These are phyloP conservation scores for Hybognathus amarus DNA, from an alignment of 2,797 vertebrate species.

Conservation along the genomic window DNA sequence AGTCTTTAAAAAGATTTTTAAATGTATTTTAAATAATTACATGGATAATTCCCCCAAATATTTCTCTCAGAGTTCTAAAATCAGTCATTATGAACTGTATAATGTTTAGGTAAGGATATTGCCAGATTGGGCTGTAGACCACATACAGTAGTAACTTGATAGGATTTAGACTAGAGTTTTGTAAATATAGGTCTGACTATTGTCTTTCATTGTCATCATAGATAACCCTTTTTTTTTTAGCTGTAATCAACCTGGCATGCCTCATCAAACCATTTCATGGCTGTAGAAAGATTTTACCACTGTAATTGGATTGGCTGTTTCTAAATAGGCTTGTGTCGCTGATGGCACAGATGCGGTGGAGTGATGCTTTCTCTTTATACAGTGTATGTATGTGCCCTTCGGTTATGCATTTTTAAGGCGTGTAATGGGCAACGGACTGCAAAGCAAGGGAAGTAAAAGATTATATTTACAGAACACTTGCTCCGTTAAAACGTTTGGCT, in stretches of 20 bases:
- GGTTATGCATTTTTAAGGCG: conserved; percentile 34
- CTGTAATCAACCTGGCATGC: conserved; percentile 8
- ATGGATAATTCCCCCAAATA: too few relatives aligned
- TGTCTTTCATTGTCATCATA: neutral
- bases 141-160: neutral
- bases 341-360: conserved; percentile 31
- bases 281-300: conserved; percentile 20
- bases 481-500: neutral
- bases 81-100: neutral
- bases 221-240: neutral
- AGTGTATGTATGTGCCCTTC: neutral
- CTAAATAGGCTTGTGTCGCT: conserved; percentile 30
- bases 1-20: neutral
- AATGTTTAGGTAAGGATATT: neutral
- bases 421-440: conserved; percentile 3
- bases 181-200: neutral
- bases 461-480: conserved; percentile 39
- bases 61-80: neutral
- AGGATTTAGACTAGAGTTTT: neutral
- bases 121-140: neutral
- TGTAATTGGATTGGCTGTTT: conserved; percentile 43
- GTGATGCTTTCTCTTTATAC: conserved; percentile 35
- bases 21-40: neutral
- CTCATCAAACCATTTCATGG: conserved; percentile 29
- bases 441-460: conserved; percentile 7